A percentile compares a stretch with the other conserved stretches of the same genome.
Evolutionary conservation across 2,888 invertebrate species (phyloP).

Genomic region (Palloptera scutellata): DNA sequence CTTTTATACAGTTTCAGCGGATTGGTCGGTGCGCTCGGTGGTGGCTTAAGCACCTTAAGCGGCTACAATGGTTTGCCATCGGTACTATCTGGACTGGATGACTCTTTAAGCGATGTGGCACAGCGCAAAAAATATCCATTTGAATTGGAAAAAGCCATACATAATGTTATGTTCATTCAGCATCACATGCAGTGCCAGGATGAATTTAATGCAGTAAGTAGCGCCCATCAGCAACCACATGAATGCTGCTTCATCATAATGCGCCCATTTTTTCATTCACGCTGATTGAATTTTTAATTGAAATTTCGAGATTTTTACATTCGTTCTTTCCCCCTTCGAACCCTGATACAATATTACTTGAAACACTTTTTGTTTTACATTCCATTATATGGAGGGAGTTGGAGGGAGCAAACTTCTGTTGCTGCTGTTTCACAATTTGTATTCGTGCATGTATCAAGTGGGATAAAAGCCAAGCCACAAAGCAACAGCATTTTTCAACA

Average conservation of each 20-base stretch:
- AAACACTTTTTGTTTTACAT: no score
- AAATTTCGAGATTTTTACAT: slow-evolving; percentile 43
- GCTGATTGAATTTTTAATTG: slow-evolving; percentile 57
- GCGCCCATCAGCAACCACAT: neutral
- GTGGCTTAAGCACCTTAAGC: slow-evolving; percentile 67
- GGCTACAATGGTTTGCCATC: slow-evolving; percentile 86
- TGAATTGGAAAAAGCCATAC: slow-evolving; percentile 91
- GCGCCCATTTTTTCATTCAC: slow-evolving; percentile 4
- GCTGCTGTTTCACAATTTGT: no score
- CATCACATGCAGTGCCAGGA: slow-evolving; percentile 94
- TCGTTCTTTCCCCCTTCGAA: slow-evolving; percentile 47
- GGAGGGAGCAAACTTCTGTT: no score
- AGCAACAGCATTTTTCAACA: no score
- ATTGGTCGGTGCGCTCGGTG: slow-evolving; percentile 77
- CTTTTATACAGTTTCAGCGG: slow-evolving; percentile 72
- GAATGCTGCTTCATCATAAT: neutral
- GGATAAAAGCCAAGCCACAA: no score
- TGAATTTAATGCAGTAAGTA: slow-evolving; percentile 89
- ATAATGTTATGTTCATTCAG: slow-evolving; percentile 95
- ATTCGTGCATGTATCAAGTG: no score
- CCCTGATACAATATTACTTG: neutral
- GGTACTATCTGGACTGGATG: slow-evolving; percentile 84
- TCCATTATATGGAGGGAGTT: no score
- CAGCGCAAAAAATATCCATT: slow-evolving; percentile 88
- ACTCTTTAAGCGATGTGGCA: slow-evolving; percentile 81